Evolutionary conservation across 2,113 vertebrate species (phyloP), one percentile per base, ranked within the genome.

Genomic region (Gadus chalcogrammus): DNA sequence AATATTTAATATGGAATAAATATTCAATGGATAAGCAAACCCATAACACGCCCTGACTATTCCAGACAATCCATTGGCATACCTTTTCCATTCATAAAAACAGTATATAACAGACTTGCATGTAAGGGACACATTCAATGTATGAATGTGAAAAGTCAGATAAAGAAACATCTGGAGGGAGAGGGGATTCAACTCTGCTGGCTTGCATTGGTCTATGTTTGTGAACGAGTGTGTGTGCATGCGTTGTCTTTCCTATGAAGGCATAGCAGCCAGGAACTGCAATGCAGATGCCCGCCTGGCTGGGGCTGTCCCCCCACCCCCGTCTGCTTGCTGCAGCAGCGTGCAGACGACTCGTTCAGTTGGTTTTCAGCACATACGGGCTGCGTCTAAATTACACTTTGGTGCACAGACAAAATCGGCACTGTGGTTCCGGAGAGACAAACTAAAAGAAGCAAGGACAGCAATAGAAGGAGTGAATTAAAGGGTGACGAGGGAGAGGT

Each of bases 271-370:
- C 68, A 69, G 73, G 27, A 77, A 77, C 85, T 80, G 83, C 85
- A 85, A 70, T 87, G 83, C 83, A 82, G 85, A 79, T 82, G 74
- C 61, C 12, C 72, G 65, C 13, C 64, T 71, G 61, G 35, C 76
- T 68, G 55, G 69, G 69, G 31, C 71, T 27, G 20, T 31, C 55
- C 15, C 38, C 67, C 69, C 63, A 59, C 53, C 72, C 58, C 65
- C 65, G 16, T 65, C 38, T 42, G 8, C 48, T 13, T 8, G 17
- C 20, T 22, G 7, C 58, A n/a, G 68, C 1, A 8, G 64, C 15
- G 24, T 80, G 67, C 65, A 67, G 59, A 70, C 31, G 1, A 61
- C 28, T 58, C 42, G 12, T 13, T 60, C 71, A 31, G 67, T 15
- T 56, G 16, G 15, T 77, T 53, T 64, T 70, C 66, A 72, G 64